Percentiles rank a stretch among this genome's conserved stretches.
Evolutionary conservation across 2,797 vertebrate species (phyloP).

Genomic region (Micrastur ruficollis): DNA sequence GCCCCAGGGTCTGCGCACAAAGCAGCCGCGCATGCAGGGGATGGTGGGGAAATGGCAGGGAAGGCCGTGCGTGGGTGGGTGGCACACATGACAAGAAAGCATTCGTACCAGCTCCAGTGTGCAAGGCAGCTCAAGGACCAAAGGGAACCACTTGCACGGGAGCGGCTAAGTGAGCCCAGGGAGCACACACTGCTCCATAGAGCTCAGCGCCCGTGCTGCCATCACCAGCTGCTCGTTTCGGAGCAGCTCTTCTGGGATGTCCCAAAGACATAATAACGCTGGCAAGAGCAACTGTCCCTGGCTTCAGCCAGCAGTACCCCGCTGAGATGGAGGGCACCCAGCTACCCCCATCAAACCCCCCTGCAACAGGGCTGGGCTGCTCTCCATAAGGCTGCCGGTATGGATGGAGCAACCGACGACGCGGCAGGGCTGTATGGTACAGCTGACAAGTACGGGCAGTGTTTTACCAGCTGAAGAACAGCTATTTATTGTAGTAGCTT

Average conservation of each 20-base stretch:
- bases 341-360: not conserved
- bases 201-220: not conserved
- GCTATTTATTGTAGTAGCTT: not conserved
- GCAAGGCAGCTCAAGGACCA: too few relatives aligned
- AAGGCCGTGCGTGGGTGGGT: not conserved
- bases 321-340: not conserved
- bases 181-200: not conserved
- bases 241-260: not conserved
- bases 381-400: too few relatives aligned
- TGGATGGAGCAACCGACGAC: not conserved
- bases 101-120: not conserved
- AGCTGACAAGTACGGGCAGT: accelerated
- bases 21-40: not conserved
- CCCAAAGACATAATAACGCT: not conserved
- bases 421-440: accelerated
- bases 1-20: not conserved
- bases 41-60: accelerated
- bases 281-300: too few relatives aligned
- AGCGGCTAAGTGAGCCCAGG: not conserved
- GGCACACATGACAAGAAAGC: not conserved
- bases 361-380: not conserved
- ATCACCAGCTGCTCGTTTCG: too few relatives aligned
- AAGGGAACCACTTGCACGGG: too few relatives aligned
- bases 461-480: not conserved
- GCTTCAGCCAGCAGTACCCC: not conserved